Evolutionary conservation across 2,113 vertebrate species (phyloP).

Genomic region (Esox niger): DNA sequence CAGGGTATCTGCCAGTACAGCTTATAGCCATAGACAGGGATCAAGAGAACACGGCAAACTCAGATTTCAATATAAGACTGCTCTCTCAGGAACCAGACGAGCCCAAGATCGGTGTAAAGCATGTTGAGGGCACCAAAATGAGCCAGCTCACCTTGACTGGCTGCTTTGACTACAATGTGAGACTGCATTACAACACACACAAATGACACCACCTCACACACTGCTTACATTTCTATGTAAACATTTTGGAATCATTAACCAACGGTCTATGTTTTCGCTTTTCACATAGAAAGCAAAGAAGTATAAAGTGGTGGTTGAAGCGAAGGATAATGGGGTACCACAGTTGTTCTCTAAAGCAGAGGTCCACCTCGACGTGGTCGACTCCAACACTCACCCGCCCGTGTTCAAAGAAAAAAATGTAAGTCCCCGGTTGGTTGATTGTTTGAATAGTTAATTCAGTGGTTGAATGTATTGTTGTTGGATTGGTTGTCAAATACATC

Average conservation of each 20-base stretch:
- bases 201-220: background rate
- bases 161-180: conserved; percentile 79
- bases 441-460: background rate
- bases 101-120: conserved; percentile 48
- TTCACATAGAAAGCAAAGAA: conserved; percentile 54
- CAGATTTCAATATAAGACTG: conserved; percentile 61
- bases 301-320: conserved; percentile 62
- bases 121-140: background rate
- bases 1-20: conserved; percentile 38
- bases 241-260: background rate
- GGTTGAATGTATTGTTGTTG: background rate
- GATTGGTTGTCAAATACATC: background rate
- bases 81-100: conserved; percentile 54
- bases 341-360: conserved; percentile 59
- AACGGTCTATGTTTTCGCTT: background rate
- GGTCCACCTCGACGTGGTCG: conserved; percentile 58
- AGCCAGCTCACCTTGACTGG: conserved; percentile 55
- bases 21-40: conserved; percentile 36
- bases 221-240: background rate
- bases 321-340: conserved; percentile 61
- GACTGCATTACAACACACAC: background rate
- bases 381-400: conserved; percentile 72
- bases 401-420: conserved; percentile 51
- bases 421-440: conserved; percentile 4
- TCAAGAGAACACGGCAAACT: conserved; percentile 63